phyloP scores from a whole-genome alignment of 2,113 vertebrate species.

The Epinephelus moara region DNA sequence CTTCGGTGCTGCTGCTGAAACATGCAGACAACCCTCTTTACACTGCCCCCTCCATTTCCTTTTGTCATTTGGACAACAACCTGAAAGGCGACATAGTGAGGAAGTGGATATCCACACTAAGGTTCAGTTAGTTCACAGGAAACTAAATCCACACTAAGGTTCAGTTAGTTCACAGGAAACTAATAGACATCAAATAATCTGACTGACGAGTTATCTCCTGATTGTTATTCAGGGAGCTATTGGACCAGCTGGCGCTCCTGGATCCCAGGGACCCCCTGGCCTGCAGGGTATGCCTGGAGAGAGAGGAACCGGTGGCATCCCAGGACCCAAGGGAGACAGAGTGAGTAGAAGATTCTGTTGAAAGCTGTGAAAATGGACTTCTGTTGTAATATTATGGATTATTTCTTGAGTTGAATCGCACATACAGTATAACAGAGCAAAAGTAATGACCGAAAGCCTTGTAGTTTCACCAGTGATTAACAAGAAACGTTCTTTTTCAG shows the following conservation, averaged over 20 bases:
- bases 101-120: neutral
- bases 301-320: slow-evolving; percentile 92
- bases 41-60: too few species aligned
- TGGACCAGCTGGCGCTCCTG: slow-evolving; percentile 88
- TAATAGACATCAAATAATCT: neutral
- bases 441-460: neutral
- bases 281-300: slow-evolving; percentile 98
- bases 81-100: too few species aligned
- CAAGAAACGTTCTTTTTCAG: slow-evolving; percentile 69
- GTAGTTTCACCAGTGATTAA: neutral
- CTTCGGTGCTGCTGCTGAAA: too few species aligned
- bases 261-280: slow-evolving; percentile 93
- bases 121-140: neutral
- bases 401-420: neutral
- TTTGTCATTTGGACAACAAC: too few species aligned
- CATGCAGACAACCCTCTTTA: too few species aligned
- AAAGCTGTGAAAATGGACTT: neutral
- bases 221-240: slow-evolving; percentile 86
- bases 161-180: neutral
- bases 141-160: neutral
- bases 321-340: slow-evolving; percentile 95
- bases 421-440: neutral
- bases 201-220: neutral
- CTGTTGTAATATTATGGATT: neutral
- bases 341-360: slow-evolving; percentile 81